Evolutionary conservation across 2,888 invertebrate species (phyloP).

Genomic region (Xestobium rufovillosum): DNA sequence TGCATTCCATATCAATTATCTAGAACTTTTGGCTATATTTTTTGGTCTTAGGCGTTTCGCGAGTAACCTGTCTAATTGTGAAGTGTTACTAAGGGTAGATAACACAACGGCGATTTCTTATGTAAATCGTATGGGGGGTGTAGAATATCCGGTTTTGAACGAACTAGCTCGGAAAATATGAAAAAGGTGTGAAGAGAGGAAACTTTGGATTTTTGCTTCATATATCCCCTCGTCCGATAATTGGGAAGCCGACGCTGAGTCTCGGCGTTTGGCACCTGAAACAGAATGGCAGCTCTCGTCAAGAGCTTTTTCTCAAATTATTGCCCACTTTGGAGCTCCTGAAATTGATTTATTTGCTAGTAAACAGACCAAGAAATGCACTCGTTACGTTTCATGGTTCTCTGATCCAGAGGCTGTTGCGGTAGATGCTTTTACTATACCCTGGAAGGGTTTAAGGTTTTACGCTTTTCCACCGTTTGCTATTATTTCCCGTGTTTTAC

Average conservation of each 20-base stretch:
- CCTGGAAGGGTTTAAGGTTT: slow-evolving; percentile 16
- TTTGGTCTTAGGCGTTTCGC: slow-evolving; percentile 17
- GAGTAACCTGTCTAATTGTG: slow-evolving; percentile 2
- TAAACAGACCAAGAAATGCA: slow-evolving; percentile 18
- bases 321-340: slow-evolving; percentile 10
- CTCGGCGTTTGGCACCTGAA: slow-evolving; percentile 11
- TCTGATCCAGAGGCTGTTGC: slow-evolving; percentile 18
- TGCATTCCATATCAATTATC: no score
- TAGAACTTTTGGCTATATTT: slow-evolving; percentile 14
- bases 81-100: slow-evolving; percentile 15
- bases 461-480: slow-evolving; percentile 30
- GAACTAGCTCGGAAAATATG: slow-evolving; percentile 22
- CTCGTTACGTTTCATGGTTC: slow-evolving; percentile 19
- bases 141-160: slow-evolving; percentile 21
- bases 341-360: slow-evolving; percentile 20
- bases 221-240: slow-evolving; percentile 22
- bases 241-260: slow-evolving; percentile 19
- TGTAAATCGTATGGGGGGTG: slow-evolving; percentile 21
- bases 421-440: slow-evolving; percentile 28
- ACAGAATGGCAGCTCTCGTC: slow-evolving; percentile 17
- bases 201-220: slow-evolving; percentile 20
- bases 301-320: slow-evolving; percentile 13
- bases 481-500: slow-evolving; percentile 24
- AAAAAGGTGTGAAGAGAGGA: slow-evolving; percentile 22
- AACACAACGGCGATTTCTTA: slow-evolving; percentile 21